Conservation (phyloP, 2,797 vertebrate species). For the Oophaga sylvatica region DNA sequence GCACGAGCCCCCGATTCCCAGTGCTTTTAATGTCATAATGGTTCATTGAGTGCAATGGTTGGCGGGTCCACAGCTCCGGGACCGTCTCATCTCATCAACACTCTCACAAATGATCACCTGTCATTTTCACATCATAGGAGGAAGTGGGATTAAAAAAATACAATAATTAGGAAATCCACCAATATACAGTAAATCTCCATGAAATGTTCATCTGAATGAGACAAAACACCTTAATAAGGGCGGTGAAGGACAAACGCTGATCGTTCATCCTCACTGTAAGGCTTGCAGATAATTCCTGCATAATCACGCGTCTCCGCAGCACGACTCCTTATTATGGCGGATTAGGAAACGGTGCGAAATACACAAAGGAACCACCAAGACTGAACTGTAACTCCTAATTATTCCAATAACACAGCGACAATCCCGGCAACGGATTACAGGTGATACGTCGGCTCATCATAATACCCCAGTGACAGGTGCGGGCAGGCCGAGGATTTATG, state of each 20-base stretch:
- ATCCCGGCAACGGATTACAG: neutral
- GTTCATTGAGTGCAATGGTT: too few relatives aligned
- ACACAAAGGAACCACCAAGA: neutral
- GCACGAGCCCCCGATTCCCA: too few relatives aligned
- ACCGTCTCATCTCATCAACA: too few relatives aligned
- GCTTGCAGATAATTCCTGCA: neutral
- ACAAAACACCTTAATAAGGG: neutral
- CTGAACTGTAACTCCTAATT: conserved; percentile 3
- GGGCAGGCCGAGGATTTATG: neutral
- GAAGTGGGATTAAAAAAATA: neutral
- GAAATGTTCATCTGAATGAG: neutral
- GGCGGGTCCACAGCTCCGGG: too few relatives aligned
- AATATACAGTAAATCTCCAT: neutral
- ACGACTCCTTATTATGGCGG: neutral
- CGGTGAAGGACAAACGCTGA: neutral
- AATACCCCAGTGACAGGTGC: neutral
- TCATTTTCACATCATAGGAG: neutral
- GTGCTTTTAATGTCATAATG: too few relatives aligned
- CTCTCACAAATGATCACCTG: too few relatives aligned
- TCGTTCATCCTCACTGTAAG: neutral
- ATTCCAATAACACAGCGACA: neutral
- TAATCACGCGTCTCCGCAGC: neutral
- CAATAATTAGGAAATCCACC: neutral
- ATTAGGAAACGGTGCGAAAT: conserved; percentile 22
- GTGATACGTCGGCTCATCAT: conserved; percentile 6